Percentiles rank a stretch among this genome's conserved stretches.
These are phyloP conservation scores for Atta cephalotes DNA, from an alignment of 1,140 invertebrate species.

Conservation along the genomic window DNA sequence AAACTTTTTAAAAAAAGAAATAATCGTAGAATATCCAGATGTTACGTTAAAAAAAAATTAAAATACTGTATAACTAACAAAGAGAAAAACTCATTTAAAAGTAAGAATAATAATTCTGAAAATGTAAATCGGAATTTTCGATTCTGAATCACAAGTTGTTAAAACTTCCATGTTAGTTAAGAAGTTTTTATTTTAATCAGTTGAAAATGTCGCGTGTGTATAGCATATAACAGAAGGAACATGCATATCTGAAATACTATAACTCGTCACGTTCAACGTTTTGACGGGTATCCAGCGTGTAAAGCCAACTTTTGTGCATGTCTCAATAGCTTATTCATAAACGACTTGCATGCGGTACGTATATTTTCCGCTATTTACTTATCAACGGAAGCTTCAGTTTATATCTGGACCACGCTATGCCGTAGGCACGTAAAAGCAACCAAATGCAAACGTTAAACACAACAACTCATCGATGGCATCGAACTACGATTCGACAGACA, in stretches of 20 bases:
- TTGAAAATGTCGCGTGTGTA: not conserved
- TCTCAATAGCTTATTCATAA: slow-evolving; percentile 56
- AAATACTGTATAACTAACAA: not conserved
- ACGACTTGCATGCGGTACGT: not conserved
- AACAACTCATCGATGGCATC: slow-evolving; percentile 42
- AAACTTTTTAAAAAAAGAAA: not conserved
- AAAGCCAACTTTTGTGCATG: slow-evolving; percentile 37
- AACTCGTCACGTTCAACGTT: slow-evolving; percentile 6
- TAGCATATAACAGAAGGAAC: not conserved
- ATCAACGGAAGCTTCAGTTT: slow-evolving; percentile 50
- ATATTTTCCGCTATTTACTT: slow-evolving; percentile 47
- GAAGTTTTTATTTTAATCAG: not conserved
- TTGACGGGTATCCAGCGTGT: not conserved
- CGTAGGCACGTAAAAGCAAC: slow-evolving; percentile 26
- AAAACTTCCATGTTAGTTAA: not conserved
- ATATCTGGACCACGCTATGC: slow-evolving; percentile 20
- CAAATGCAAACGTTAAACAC: slow-evolving; percentile 23
- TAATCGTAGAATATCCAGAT: not conserved
- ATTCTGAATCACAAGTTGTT: not conserved
- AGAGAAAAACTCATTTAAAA: not conserved
- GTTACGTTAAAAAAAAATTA: not conserved
- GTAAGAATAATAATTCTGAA: not conserved
- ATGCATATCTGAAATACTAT: slow-evolving; percentile 10
- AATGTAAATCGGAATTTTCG: not conserved
- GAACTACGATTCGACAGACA: slow-evolving; percentile 31